These are phyloP conservation scores for Scylla paramamosain DNA, from an alignment of 1,140 invertebrate species.

Conservation along the genomic window DNA sequence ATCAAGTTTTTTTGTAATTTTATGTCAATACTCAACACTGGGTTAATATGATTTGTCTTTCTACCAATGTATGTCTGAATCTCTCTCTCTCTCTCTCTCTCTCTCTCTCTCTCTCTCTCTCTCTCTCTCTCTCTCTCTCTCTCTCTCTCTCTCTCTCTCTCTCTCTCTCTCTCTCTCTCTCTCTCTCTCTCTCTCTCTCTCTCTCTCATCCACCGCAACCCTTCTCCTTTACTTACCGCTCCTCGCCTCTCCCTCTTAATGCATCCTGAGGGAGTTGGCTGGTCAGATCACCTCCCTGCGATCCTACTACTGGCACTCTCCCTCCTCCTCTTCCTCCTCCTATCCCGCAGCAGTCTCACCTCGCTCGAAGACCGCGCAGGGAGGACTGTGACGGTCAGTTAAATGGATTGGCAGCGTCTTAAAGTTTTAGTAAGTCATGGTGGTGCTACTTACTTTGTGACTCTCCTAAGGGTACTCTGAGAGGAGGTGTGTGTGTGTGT, in stretches of 20 bases:
- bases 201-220: no score
- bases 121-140: slow-evolving; percentile 20
- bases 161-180: no score
- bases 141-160: not conserved
- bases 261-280: not conserved
- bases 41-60: no score
- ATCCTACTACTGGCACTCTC: not conserved
- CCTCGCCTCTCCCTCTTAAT: not conserved
- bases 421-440: not conserved
- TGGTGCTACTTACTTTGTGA: not conserved
- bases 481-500: not conserved
- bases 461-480: not conserved
- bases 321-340: slow-evolving; percentile 7
- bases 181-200: no score
- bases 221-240: no score
- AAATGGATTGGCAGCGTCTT: not conserved
- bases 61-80: no score
- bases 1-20: no score
- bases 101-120: slow-evolving; percentile 10
- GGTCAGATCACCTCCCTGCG: not conserved
- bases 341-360: not conserved
- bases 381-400: not conserved
- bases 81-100: slow-evolving; percentile 3
- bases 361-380: not conserved
- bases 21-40: no score